Evolutionary conservation across 2,113 vertebrate genomes (phyloP).

Genomic region (Pteropus alecto): DNA sequence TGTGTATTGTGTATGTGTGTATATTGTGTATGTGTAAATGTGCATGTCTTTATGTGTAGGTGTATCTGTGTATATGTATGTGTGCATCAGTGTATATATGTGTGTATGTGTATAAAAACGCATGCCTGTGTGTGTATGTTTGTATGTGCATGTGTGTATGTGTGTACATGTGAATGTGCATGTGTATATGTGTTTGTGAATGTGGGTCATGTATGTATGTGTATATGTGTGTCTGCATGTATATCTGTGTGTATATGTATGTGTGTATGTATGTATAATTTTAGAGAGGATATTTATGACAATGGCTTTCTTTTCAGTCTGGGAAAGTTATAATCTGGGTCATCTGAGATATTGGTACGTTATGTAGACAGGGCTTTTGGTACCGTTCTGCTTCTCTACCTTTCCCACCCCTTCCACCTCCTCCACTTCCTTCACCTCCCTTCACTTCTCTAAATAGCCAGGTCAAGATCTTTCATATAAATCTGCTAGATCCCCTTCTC

Average conservation of each 20-base stretch:
- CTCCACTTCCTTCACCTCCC: not conserved
- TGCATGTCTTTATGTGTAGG: not conserved
- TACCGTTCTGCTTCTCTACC: not conserved
- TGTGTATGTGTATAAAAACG: not conserved
- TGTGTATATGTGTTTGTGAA: not conserved
- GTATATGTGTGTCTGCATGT: not conserved
- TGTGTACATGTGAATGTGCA: not conserved
- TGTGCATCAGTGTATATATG: not conserved
- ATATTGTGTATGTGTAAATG: not conserved
- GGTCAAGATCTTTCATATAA: slow-evolving; percentile 2
- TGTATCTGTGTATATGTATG: not conserved
- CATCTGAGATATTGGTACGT: not conserved
- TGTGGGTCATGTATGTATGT: not conserved
- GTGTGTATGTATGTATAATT: not conserved
- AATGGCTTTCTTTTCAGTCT: slow-evolving; percentile 4
- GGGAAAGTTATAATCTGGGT: not conserved
- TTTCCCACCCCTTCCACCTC: not conserved
- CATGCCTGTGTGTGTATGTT: not conserved
- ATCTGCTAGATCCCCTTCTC: not conserved
- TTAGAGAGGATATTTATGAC: slow-evolving; percentile 20
- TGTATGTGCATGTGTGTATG: not conserved
- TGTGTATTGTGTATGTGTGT: not conserved
- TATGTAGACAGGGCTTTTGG: not conserved
- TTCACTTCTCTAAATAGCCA: not conserved
- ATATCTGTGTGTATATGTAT: not conserved